Conservation (phyloP, 92 coral and sea anemone species). For the Zoanthus sansibaricus region DNA sequence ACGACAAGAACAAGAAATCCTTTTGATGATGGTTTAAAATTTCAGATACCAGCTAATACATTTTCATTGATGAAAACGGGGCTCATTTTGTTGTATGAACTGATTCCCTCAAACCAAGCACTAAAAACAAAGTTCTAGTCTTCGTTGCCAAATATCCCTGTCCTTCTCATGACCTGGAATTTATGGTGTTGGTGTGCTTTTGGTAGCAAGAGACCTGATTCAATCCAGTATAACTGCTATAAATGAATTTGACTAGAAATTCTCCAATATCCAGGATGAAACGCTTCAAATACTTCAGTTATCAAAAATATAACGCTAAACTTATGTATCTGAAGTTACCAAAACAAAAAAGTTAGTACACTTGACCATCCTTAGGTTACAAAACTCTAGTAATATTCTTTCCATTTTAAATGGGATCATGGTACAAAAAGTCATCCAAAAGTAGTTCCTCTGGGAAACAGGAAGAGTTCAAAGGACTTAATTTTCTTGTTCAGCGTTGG, state of each 20-base stretch:
- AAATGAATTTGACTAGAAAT: neutral
- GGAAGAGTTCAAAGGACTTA: no score
- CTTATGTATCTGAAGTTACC: no score
- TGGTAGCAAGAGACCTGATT: conserved; percentile 14
- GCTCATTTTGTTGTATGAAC: neutral
- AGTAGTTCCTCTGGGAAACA: no score
- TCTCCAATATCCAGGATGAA: neutral
- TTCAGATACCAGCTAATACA: neutral
- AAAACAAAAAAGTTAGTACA: no score
- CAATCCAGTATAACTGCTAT: conserved; percentile 1
- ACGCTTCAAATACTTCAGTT: conserved; percentile 5
- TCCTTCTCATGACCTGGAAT: neutral
- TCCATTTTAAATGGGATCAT: no score
- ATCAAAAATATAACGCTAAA: no score
- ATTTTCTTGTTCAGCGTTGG: no score
- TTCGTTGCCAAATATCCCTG: neutral
- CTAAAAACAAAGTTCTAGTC: neutral
- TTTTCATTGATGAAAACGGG: conserved; percentile 2
- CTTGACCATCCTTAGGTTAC: no score
- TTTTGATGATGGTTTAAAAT: neutral
- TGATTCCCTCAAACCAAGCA: conserved; percentile 4
- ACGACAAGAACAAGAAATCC: no score
- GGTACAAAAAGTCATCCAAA: no score
- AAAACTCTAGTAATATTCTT: no score
- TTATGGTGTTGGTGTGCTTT: neutral